Conservation (phyloP, 2,888 invertebrate species). For the Cosmopolites sordidus region DNA sequence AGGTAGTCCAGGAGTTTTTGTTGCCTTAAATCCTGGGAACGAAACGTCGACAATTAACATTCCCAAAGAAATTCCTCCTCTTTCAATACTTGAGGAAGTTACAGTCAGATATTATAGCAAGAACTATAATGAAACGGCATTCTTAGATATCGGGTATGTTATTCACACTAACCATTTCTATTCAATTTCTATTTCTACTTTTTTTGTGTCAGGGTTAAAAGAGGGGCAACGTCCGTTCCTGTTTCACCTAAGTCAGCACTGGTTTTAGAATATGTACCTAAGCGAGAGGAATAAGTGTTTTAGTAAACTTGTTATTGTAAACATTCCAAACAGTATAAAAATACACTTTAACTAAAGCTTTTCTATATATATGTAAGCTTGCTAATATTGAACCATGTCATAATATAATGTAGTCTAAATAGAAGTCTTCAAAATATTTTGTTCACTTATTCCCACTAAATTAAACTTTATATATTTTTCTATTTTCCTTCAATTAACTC, state of each 20-base stretch:
- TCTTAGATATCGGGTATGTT: constrained; percentile 47
- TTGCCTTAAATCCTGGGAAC: constrained; percentile 63
- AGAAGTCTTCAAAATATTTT: too few relatives aligned
- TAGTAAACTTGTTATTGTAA: not conserved
- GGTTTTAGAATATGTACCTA: constrained; percentile 67
- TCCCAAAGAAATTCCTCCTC: constrained; percentile 44
- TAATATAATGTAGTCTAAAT: too few relatives aligned
- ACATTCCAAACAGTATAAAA: too few relatives aligned
- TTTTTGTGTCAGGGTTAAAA: constrained; percentile 54
- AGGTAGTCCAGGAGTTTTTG: constrained; percentile 72
- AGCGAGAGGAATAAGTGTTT: constrained; percentile 40
- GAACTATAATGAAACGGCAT: constrained; percentile 49
- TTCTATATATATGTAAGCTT: too few relatives aligned
- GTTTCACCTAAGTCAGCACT: constrained; percentile 62
- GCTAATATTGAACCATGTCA: too few relatives aligned
- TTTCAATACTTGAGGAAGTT: constrained; percentile 56
- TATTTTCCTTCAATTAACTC: too few relatives aligned
- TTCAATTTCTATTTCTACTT: not conserved
- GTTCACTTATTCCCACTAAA: too few relatives aligned
- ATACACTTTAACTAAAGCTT: too few relatives aligned
- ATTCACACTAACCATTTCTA: too few relatives aligned
- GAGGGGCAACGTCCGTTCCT: constrained; percentile 53
- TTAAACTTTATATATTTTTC: too few relatives aligned
- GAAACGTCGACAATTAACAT: constrained; percentile 52
- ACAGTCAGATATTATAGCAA: constrained; percentile 57